A percentile compares a stretch with the other conserved stretches of the same genome.
These are phyloP conservation scores for Drymodes brunneopygia DNA, from an alignment of 2,113 vertebrate genomes.

Conservation along the genomic window DNA sequence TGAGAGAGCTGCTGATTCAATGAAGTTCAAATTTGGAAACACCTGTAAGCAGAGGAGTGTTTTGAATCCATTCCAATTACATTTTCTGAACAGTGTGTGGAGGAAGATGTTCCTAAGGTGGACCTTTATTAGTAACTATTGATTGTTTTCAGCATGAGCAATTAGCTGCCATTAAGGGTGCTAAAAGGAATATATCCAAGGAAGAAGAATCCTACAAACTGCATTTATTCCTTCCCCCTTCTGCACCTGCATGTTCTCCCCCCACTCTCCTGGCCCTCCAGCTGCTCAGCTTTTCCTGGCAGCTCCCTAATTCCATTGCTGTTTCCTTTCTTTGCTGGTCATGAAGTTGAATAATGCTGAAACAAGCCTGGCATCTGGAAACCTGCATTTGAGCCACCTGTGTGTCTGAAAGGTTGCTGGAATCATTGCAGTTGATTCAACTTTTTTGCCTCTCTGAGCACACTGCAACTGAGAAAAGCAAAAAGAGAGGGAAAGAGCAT, in stretches of 20 bases:
- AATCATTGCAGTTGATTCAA: background rate
- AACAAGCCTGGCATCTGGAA: background rate
- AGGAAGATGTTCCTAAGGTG: background rate
- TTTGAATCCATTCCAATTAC: background rate
- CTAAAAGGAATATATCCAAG: background rate
- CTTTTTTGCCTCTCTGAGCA: background rate
- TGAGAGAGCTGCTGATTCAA: background rate
- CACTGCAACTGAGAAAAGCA: background rate
- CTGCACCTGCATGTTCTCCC: background rate
- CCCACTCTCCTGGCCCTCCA: background rate
- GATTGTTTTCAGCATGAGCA: background rate
- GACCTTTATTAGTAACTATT: background rate
- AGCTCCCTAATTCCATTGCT: background rate
- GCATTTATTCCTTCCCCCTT: background rate
- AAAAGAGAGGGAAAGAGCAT: background rate
- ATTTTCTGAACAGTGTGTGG: background rate
- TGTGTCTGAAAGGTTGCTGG: background rate
- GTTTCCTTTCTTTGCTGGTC: background rate
- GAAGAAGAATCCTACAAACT: background rate
- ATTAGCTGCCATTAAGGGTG: background rate
- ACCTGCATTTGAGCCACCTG: background rate
- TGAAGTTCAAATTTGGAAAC: background rate
- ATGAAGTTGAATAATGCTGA: background rate
- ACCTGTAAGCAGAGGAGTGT: background rate
- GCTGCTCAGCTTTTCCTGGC: background rate